Evolutionary conservation across 2,113 vertebrate genomes (phyloP).

Genomic region (Gallinago undulata): DNA sequence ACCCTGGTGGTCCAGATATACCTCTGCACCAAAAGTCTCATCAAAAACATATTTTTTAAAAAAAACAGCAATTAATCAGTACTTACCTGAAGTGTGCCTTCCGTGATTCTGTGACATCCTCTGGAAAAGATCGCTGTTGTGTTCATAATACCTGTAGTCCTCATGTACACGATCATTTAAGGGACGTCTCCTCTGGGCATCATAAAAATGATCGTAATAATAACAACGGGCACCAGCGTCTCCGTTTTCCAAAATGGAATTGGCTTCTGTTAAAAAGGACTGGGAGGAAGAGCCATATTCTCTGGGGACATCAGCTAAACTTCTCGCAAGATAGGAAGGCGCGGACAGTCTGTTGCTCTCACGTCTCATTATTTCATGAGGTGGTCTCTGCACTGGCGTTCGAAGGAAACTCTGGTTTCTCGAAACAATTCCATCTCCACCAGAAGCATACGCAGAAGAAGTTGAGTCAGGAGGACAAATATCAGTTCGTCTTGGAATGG

Average conservation of each 20-base stretch:
- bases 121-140: slow-evolving; percentile 86
- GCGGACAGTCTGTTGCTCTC: slow-evolving; percentile 94
- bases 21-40: accelerated
- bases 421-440: slow-evolving; percentile 79
- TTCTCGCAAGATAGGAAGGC: slow-evolving; percentile 86
- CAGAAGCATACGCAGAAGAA: slow-evolving; percentile 74
- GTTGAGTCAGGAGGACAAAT: slow-evolving; percentile 83
- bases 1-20: accelerated
- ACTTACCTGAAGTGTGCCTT: slow-evolving; percentile 86
- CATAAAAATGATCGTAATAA: slow-evolving; percentile 86
- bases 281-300: slow-evolving; percentile 91
- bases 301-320: slow-evolving; percentile 84
- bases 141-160: slow-evolving; percentile 93
- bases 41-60: accelerated
- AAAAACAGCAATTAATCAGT: not conserved
- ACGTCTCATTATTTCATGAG: slow-evolving; percentile 86
- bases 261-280: slow-evolving; percentile 85
- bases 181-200: slow-evolving; percentile 81
- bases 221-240: slow-evolving; percentile 82
- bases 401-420: slow-evolving; percentile 91
- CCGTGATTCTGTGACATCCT: slow-evolving; percentile 86
- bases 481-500: slow-evolving; percentile 92
- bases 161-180: slow-evolving; percentile 84
- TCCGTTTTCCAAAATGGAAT: slow-evolving; percentile 86
- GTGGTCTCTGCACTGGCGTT: slow-evolving; percentile 79